A percentile compares a stretch with the other conserved stretches of the same genome.
phyloP scores from a whole-genome alignment of 1,140 invertebrate genomes.

The Trinorchestia longiramus region DNA sequence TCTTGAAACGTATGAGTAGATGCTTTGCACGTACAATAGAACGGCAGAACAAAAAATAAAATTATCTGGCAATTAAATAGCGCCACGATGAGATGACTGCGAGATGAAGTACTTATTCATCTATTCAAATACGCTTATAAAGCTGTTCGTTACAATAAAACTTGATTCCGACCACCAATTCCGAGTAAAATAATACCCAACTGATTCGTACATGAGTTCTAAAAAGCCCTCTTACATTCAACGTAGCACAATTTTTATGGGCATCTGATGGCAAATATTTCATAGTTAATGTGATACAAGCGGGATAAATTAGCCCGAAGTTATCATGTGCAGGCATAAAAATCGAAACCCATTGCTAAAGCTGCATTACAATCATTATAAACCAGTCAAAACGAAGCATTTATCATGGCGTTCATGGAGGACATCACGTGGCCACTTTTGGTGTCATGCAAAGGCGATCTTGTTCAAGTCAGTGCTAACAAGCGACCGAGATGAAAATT shows the following conservation, averaged over 20 bases:
- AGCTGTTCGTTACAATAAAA: neutral
- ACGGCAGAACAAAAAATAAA: neutral
- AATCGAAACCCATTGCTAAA: neutral
- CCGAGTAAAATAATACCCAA: neutral
- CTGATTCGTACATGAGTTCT: neutral
- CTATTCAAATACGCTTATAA: neutral
- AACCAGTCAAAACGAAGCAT: neutral
- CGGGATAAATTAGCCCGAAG: neutral
- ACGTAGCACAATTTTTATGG: neutral
- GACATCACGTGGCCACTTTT: neutral
- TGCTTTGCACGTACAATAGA: neutral
- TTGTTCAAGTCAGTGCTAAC: neutral
- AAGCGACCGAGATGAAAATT: neutral
- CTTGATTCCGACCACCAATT: neutral
- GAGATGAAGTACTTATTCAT: neutral
- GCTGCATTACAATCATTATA: neutral
- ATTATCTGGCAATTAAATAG: neutral
- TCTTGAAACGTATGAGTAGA: too few relatives aligned
- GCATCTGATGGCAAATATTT: neutral
- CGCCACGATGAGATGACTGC: neutral
- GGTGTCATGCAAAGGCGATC: neutral
- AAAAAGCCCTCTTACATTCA: neutral
- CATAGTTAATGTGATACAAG: neutral
- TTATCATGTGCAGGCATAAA: neutral
- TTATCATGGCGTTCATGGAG: neutral